Evolutionary conservation across 2,888 invertebrate species (phyloP).

Genomic region (Pristionchus maxplancki): DNA sequence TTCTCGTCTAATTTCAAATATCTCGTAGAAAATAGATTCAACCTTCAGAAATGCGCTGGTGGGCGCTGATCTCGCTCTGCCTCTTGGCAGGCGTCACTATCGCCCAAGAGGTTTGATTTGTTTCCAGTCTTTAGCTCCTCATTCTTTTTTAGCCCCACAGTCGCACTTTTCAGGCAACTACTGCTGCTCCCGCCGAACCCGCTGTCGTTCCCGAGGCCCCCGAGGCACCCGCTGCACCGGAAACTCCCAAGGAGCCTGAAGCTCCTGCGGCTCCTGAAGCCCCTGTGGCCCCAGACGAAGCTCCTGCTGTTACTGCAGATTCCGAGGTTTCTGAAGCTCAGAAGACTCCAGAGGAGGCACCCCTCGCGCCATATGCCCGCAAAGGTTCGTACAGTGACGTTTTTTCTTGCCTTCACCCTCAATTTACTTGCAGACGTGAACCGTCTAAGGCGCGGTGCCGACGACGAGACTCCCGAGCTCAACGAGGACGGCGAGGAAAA

Average conservation of each 20-base stretch:
- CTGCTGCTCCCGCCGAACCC: not conserved
- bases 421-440: no score
- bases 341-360: no score
- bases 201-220: not conserved
- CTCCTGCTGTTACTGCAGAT: not conserved
- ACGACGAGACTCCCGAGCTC: not conserved
- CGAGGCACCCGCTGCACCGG: not conserved
- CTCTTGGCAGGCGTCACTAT: not conserved
- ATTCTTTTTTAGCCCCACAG: not conserved
- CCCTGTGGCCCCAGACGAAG: not conserved
- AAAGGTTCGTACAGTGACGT: not conserved
- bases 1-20: not conserved
- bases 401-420: no score
- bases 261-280: not conserved
- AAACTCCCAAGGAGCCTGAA: not conserved
- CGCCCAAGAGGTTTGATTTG: not conserved
- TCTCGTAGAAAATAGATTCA: not conserved
- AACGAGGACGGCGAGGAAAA: not conserved
- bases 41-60: slow-evolving; percentile 21
- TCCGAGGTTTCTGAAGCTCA: not conserved
- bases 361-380: not conserved
- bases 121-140: not conserved
- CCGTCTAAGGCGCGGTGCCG: not conserved
- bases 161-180: not conserved
- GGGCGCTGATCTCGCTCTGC: slow-evolving; percentile 10